Percentiles rank a stretch among this genome's conserved stretches.
phyloP scores from a whole-genome alignment of 2,888 invertebrate genomes.

The Kuschelorhynchus macadamiae region DNA sequence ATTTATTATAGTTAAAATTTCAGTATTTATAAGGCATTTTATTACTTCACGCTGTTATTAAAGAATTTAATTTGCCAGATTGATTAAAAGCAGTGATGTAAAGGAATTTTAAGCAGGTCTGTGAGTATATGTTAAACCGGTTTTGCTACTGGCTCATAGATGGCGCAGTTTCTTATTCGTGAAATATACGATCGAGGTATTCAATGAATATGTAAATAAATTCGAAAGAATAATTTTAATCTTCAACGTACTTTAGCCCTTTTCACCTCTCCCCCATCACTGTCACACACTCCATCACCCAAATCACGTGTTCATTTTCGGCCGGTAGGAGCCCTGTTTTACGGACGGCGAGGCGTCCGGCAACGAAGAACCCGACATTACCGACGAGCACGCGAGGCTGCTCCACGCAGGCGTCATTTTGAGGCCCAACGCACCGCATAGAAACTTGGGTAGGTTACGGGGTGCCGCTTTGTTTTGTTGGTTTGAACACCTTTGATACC shows the following conservation, averaged over 20 bases:
- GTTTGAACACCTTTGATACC: conserved; percentile 3
- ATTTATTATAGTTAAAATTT: too few species aligned
- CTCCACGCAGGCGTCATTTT: conserved; percentile 70
- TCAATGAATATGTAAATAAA: too few species aligned
- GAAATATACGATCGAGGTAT: too few species aligned
- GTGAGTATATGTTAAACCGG: too few species aligned
- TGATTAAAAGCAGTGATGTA: too few species aligned
- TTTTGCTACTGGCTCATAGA: too few species aligned
- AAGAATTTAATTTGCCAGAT: too few species aligned
- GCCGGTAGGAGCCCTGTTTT: conserved; percentile 68
- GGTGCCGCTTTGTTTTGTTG: conserved; percentile 24
- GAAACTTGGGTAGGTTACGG: conserved; percentile 64
- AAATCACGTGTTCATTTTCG: conserved; percentile 38
- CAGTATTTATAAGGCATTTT: too few species aligned
- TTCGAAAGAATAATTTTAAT: conserved; percentile 5
- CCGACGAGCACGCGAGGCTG: conserved; percentile 81
- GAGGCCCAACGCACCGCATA: conserved; percentile 64
- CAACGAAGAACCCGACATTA: conserved; percentile 77
- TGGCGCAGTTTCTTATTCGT: too few species aligned
- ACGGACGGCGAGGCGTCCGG: conserved; percentile 75
- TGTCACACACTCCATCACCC: conserved; percentile 8
- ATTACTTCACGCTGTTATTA: too few species aligned
- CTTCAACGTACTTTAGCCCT: background rate
- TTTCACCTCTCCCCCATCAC: conserved; percentile 14
- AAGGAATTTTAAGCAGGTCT: too few species aligned